Evolutionary conservation across 2,797 vertebrate genomes (phyloP).

Genomic region (Delichon dasypus): DNA sequence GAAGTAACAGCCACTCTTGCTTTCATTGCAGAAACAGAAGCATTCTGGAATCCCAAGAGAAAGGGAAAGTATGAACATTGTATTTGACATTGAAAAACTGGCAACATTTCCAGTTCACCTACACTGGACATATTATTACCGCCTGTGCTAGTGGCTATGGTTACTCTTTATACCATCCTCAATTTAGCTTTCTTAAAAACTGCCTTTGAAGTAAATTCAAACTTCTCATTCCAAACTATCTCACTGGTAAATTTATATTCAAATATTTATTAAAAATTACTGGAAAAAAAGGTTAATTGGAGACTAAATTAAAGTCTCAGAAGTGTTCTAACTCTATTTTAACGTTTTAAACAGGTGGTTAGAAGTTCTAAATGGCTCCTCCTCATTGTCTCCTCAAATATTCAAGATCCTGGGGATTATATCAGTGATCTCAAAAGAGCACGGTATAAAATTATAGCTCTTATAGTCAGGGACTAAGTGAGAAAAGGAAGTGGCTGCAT

Average conservation of each 20-base stretch:
- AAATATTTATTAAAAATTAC: slow-evolving; percentile 7
- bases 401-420: not conserved
- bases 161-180: not conserved
- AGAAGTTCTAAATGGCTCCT: not conserved
- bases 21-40: slow-evolving; percentile 49
- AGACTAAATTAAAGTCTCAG: not conserved
- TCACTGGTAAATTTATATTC: slow-evolving; percentile 3
- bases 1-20: not conserved
- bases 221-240: not conserved
- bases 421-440: not conserved
- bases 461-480: not conserved
- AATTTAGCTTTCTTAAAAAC: not conserved
- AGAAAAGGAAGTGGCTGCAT: not conserved
- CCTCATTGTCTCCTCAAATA: not conserved
- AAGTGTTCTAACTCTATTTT: not conserved
- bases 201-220: slow-evolving; percentile 17
- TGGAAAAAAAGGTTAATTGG: slow-evolving; percentile 42
- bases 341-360: slow-evolving; percentile 19
- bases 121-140: not conserved
- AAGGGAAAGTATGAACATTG: not conserved
- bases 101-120: not conserved
- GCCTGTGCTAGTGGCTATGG: not conserved
- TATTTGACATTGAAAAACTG: slow-evolving; percentile 14
- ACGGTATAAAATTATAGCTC: not conserved
- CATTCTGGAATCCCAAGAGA: not conserved